Evolutionary conservation across 2,113 vertebrate species (phyloP).

Genomic region (pig (Sus scrofa)): T2T-Sscrofa CM000812.6:169396501-169397000

Average conservation of each 20-base stretch:
- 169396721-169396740: not conserved
- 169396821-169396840: not conserved
- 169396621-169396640: not conserved
- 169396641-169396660: not conserved
- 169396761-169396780: not conserved
- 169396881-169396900: not conserved
- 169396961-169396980: no score
- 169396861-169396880: not conserved
- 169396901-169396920: not conserved
- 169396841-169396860: not conserved
- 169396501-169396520: not conserved
- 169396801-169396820: not conserved
- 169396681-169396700: not conserved
- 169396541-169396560: not conserved
- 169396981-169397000: no score
- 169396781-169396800: no score
- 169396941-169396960: not conserved
- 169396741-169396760: not conserved
- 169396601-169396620: not conserved
- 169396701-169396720: not conserved
- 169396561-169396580: not conserved
- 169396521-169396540: not conserved
- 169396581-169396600: not conserved
- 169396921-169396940: not conserved
- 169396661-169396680: accelerated